A percentile compares a stretch with the other conserved stretches of the same genome.
phyloP scores from a whole-genome alignment of 2,888 invertebrate genomes.

The Hymenopus coronatus region DNA sequence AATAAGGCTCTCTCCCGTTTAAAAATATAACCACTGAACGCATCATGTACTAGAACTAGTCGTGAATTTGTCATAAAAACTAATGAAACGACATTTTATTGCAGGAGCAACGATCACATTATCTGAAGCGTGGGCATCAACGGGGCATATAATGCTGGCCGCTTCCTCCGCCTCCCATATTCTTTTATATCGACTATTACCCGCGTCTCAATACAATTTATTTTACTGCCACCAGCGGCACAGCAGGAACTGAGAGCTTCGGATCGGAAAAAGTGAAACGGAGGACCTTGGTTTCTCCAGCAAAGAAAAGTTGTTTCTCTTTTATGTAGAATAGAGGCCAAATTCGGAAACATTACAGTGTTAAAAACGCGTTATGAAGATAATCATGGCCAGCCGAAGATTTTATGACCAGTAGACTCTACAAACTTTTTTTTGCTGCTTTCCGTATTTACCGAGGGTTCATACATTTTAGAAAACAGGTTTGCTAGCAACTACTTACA shows the following conservation, averaged over 20 bases:
- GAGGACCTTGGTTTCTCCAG: neutral
- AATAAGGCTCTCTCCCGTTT: neutral
- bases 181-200: constrained; percentile 15
- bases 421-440: too few species aligned
- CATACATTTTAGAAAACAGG: too few species aligned
- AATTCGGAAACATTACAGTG: too few species aligned
- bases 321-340: neutral
- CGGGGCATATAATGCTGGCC: neutral
- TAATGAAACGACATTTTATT: constrained; percentile 25
- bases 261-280: neutral
- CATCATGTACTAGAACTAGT: neutral
- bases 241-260: neutral
- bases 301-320: neutral
- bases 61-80: constrained; percentile 25
- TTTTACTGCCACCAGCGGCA: neutral
- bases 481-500: too few species aligned
- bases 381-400: too few species aligned
- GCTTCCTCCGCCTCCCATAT: neutral
- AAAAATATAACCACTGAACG: neutral
- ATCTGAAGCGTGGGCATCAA: neutral
- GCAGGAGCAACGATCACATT: constrained; percentile 9
- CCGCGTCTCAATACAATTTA: constrained; percentile 11
- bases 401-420: too few species aligned
- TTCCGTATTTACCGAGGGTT: too few species aligned
- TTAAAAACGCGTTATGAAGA: too few species aligned